These are phyloP conservation scores for Archips xylosteana DNA, from an alignment of 2,888 invertebrate genomes.

Conservation along the genomic window DNA sequence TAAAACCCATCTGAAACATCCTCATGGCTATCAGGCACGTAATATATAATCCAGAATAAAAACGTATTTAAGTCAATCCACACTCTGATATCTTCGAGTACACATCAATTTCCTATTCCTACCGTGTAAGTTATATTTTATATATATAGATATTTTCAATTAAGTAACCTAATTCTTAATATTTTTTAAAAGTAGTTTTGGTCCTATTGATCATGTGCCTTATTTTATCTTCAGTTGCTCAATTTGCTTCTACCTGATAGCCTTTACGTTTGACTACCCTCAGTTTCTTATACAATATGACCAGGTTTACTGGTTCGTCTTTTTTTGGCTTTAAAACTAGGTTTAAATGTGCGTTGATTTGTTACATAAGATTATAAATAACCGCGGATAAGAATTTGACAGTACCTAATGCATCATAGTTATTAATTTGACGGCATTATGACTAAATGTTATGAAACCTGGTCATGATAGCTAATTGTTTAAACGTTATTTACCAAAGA, in stretches of 20 bases:
- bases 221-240: slow-evolving; percentile 77
- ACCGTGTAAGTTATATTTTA: slow-evolving; percentile 25
- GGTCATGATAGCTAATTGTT: slow-evolving; percentile 67
- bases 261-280: slow-evolving; percentile 56
- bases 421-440: slow-evolving; percentile 20
- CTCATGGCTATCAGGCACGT: slow-evolving; percentile 68
- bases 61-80: slow-evolving; percentile 7
- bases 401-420: slow-evolving; percentile 17
- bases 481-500: slow-evolving; percentile 83
- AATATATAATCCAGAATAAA: slow-evolving; percentile 9
- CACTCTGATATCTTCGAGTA: slow-evolving; percentile 19
- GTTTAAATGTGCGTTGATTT: slow-evolving; percentile 27
- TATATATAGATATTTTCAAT: background rate
- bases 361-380: slow-evolving; percentile 3
- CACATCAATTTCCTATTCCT: slow-evolving; percentile 19
- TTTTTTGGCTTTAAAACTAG: slow-evolving; percentile 49
- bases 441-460: slow-evolving; percentile 46
- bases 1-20: slow-evolving; percentile 66
- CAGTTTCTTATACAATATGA: slow-evolving; percentile 11
- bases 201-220: slow-evolving; percentile 76
- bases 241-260: slow-evolving; percentile 73
- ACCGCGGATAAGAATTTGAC: background rate
- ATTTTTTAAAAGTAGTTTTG: slow-evolving; percentile 57
- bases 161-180: slow-evolving; percentile 1
- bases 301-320: slow-evolving; percentile 41